These are phyloP conservation scores for Hermodice carunculata DNA, from an alignment of 2,888 invertebrate genomes.

Conservation along the genomic window DNA sequence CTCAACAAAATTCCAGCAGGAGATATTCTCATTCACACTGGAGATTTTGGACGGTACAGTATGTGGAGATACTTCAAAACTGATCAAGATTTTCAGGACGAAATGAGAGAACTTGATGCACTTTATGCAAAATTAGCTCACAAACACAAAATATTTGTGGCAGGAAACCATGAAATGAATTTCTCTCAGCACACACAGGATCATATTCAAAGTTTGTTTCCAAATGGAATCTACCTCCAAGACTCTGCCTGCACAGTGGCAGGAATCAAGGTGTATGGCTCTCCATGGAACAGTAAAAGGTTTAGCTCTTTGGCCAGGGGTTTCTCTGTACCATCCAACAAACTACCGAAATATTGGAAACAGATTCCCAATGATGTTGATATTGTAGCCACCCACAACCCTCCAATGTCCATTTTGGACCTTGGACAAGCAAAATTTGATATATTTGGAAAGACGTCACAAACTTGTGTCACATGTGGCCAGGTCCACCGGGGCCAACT, in stretches of 20 bases:
- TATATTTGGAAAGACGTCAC: conserved; percentile 19
- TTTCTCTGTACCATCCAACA: conserved; percentile 43
- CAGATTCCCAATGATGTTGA: conserved; percentile 55
- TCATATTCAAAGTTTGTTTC: conserved; percentile 45
- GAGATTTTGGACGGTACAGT: conserved; percentile 54
- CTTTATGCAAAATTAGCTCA: conserved; percentile 57
- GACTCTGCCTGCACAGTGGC: conserved; percentile 49
- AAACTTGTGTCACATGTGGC: conserved; percentile 35
- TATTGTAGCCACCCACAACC: conserved; percentile 59
- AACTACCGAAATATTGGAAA: conserved; percentile 50
- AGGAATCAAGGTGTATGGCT: conserved; percentile 61
- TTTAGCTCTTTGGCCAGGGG: conserved; percentile 50
- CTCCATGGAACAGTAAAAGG: conserved; percentile 55
- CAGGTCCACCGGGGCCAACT: conserved; percentile 34
- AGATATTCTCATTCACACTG: conserved; percentile 61
- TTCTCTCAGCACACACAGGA: conserved; percentile 40
- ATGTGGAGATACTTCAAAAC: conserved; percentile 19
- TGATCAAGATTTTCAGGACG: conserved; percentile 33
- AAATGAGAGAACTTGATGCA: conserved; percentile 33
- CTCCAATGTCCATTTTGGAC: conserved; percentile 56
- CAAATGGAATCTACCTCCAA: conserved; percentile 56
- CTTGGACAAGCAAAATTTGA: conserved; percentile 37
- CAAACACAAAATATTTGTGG: conserved; percentile 59
- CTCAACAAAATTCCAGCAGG: conserved; percentile 51
- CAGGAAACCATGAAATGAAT: conserved; percentile 61